Conservation (phyloP, 2,113 vertebrate species). For the Salvelinus sp. region DNA sequence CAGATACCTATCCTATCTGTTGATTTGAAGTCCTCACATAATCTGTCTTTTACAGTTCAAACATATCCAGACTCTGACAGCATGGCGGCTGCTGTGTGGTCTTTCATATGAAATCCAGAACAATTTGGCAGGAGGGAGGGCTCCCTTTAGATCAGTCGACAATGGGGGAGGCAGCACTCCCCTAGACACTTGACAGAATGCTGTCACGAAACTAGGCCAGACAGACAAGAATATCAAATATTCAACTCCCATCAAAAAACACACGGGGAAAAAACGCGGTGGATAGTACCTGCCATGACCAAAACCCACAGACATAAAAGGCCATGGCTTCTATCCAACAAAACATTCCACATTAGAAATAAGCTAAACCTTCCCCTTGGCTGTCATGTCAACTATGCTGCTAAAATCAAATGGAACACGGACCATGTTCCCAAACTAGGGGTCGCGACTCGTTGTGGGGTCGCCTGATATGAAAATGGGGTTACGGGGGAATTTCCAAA, state of each 20-base stretch:
- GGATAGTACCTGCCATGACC: conserved; percentile 1
- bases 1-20: conserved; percentile 12
- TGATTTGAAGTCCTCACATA: neutral
- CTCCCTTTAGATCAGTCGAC: conserved; percentile 30
- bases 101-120: conserved; percentile 15
- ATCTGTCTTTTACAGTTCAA: neutral
- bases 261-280: neutral
- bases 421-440: no score
- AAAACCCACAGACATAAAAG: conserved; percentile 34
- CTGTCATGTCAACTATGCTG: neutral
- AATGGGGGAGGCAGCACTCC: conserved; percentile 20
- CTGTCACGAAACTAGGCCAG: conserved; percentile 46
- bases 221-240: conserved; percentile 16
- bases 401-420: neutral
- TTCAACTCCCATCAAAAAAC: conserved; percentile 36
- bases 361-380: neutral
- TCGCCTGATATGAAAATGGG: no score
- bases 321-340: neutral
- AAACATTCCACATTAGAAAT: conserved; percentile 17
- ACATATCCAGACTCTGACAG: neutral
- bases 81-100: conserved; percentile 8
- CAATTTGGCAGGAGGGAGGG: conserved; percentile 10
- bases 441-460: no score
- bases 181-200: conserved; percentile 22
- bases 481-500: no score